A percentile compares a stretch with the other conserved stretches of the same genome.
Evolutionary conservation across 2,797 vertebrate genomes (phyloP).

Genomic region (Tenualosa ilisha): DNA sequence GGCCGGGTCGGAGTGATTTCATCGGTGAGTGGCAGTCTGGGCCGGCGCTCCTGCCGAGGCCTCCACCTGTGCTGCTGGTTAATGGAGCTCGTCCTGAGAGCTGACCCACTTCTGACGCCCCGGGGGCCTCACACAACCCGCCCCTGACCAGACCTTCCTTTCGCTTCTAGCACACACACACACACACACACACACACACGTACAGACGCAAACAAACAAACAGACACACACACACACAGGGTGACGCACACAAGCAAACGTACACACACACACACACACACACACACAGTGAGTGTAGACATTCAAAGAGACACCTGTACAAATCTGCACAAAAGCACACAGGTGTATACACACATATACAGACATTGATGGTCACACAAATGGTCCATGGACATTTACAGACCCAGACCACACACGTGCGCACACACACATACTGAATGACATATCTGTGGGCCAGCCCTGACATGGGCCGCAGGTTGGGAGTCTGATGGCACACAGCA

Average conservation of each 20-base stretch:
- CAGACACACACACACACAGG: neutral
- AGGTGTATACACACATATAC: no score
- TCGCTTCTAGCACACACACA: neutral
- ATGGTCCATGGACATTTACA: neutral
- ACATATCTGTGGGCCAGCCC: neutral
- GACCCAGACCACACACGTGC: neutral
- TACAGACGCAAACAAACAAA: neutral
- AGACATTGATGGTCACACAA: no score
- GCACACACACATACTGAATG: neutral
- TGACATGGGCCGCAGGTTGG: neutral
- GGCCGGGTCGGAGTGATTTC: neutral
- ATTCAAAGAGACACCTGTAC: neutral
- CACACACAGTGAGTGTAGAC: neutral
- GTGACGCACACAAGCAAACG: neutral
- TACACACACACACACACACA: neutral
- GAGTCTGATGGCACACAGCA: conserved; percentile 13
- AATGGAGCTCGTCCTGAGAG: neutral
- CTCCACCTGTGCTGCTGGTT: conserved; percentile 7
- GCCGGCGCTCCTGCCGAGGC: neutral
- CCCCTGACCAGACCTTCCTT: neutral
- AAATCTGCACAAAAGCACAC: neutral
- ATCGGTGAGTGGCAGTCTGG: neutral
- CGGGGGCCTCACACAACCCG: neutral
- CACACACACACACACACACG: neutral
- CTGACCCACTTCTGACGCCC: neutral